A percentile compares a stretch with the other conserved stretches of the same genome.
These are phyloP conservation scores for Cydia strobilella DNA, from an alignment of 1,140 invertebrate species.

Conservation along the genomic window DNA sequence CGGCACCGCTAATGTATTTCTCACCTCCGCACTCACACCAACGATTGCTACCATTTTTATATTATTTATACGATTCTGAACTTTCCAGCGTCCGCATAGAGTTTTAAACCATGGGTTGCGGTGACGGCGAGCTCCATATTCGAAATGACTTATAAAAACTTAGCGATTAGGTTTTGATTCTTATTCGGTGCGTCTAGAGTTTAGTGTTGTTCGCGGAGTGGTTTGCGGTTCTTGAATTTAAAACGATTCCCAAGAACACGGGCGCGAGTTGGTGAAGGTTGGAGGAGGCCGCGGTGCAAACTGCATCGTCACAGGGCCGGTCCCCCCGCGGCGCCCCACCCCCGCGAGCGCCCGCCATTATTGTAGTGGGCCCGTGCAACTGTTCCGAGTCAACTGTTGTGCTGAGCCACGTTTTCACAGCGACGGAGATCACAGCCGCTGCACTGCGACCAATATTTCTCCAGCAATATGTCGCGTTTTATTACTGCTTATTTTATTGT, in stretches of 20 bases:
- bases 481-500: constrained; percentile 38
- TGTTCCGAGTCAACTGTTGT: constrained; percentile 72
- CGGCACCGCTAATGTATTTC: constrained; percentile 80
- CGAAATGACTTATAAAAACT: constrained; percentile 65
- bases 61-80: constrained; percentile 64
- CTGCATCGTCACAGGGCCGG: constrained; percentile 70
- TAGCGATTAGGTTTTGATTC: constrained; percentile 53
- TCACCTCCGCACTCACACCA: constrained; percentile 79
- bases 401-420: constrained; percentile 66
- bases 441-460: constrained; percentile 59
- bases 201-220: constrained; percentile 55
- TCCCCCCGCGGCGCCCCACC: constrained; percentile 46
- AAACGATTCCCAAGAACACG: constrained; percentile 79
- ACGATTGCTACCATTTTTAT: constrained; percentile 62
- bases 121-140: constrained; percentile 51
- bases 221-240: constrained; percentile 77
- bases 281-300: constrained; percentile 77
- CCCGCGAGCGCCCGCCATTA: constrained; percentile 54
- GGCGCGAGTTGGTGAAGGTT: constrained; percentile 77
- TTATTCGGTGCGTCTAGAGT: constrained; percentile 53
- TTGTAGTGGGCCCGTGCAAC: constrained; percentile 62
- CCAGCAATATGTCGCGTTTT: constrained; percentile 59
- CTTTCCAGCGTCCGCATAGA: constrained; percentile 52
- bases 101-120: constrained; percentile 60
- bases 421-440: constrained; percentile 34